phyloP scores from a whole-genome alignment of 2,113 vertebrate species.

The Herpailurus yagouaroundi region DNA sequence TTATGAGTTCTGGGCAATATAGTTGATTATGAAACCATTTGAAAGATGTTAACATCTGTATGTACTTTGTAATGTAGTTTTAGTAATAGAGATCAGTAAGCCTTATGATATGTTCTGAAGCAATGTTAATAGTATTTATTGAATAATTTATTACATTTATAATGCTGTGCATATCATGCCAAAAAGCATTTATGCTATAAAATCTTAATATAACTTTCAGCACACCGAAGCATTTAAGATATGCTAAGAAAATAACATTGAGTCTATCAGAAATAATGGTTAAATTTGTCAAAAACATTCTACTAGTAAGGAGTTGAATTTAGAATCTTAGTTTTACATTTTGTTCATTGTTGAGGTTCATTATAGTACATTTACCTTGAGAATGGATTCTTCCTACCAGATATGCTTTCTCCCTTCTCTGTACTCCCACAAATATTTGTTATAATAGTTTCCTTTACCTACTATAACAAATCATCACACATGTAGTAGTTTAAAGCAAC shows the following conservation, averaged over 20 bases:
- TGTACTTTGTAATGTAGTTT: neutral
- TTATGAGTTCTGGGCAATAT: neutral
- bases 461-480: neutral
- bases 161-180: neutral
- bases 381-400: neutral
- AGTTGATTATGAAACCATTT: neutral
- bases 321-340: neutral
- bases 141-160: neutral
- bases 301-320: neutral
- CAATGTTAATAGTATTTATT: neutral
- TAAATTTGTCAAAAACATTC: constrained; percentile 15
- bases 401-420: neutral
- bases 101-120: neutral
- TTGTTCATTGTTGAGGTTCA: neutral
- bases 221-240: neutral
- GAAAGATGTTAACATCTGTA: constrained; percentile 5
- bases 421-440: neutral
- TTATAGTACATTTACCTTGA: neutral
- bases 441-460: neutral
- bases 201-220: neutral
- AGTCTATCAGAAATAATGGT: neutral
- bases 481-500: neutral
- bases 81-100: neutral
- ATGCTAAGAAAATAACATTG: neutral
- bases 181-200: neutral